A percentile compares a stretch with the other conserved stretches of the same genome.
phyloP scores from a whole-genome alignment of 37 sponge, comb jelly and placozoan genomes.

The Cliona cf. orientalis region DNA sequence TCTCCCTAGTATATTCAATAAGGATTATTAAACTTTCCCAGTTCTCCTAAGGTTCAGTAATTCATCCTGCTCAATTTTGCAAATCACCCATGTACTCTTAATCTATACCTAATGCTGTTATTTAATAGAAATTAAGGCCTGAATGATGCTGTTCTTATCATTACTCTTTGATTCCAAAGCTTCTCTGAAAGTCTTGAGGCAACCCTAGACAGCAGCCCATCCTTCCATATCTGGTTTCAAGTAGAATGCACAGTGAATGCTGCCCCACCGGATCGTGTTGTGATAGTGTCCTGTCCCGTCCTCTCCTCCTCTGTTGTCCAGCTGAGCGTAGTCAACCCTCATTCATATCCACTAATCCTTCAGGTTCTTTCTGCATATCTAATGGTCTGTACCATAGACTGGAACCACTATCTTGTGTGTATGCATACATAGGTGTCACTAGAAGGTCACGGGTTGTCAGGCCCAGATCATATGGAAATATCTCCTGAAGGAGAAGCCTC shows the following conservation, averaged over 20 bases:
- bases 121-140: background rate
- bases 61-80: too few species aligned
- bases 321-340: slow-evolving; percentile 27
- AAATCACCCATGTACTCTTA: background rate
- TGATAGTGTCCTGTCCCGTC: slow-evolving; percentile 9
- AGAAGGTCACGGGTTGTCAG: slow-evolving; percentile 57
- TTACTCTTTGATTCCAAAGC: too few species aligned
- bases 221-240: slow-evolving; percentile 66
- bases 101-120: background rate
- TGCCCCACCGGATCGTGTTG: slow-evolving; percentile 36
- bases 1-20: too few species aligned
- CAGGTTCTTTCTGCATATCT: background rate
- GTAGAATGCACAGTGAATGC: slow-evolving; percentile 48
- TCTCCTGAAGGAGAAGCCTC: slow-evolving; percentile 3
- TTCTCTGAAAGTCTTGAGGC: too few species aligned
- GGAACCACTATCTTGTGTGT: background rate
- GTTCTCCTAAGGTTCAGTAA: too few species aligned
- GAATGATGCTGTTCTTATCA: background rate
- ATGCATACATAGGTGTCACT: slow-evolving; percentile 37
- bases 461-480: slow-evolving; percentile 22
- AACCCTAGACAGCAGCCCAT: too few species aligned
- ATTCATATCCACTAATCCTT: background rate
- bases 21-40: too few species aligned
- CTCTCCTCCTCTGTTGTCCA: slow-evolving; percentile 16
- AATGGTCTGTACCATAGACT: background rate